Conservation (phyloP, 2,888 invertebrate species). For the Cacoxenus indagator region DNA sequence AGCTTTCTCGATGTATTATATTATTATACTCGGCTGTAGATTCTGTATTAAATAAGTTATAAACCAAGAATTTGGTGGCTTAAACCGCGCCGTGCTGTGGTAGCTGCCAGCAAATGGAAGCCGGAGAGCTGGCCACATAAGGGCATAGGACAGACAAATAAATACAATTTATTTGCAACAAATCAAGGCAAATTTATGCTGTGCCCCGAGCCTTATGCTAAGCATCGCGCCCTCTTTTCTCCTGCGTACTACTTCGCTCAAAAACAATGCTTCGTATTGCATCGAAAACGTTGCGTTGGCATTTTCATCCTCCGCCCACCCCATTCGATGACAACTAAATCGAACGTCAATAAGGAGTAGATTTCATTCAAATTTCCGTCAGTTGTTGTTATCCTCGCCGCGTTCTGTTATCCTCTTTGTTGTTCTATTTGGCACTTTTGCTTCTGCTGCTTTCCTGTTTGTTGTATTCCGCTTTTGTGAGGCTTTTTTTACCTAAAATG, state of each 20-base stretch:
- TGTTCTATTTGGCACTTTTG: background rate
- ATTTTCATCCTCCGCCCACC: background rate
- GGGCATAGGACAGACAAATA: too few relatives aligned
- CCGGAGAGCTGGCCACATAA: too few relatives aligned
- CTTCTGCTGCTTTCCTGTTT: too few relatives aligned
- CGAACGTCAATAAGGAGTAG: slow-evolving; percentile 64
- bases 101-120: too few relatives aligned
- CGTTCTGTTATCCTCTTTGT: background rate
- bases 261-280: background rate
- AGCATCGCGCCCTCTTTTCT: background rate
- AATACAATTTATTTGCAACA: slow-evolving; percentile 65
- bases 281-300: slow-evolving; percentile 9
- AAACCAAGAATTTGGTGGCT: too few relatives aligned
- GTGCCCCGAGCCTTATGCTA: slow-evolving; percentile 34
- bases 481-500: background rate
- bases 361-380: slow-evolving; percentile 49
- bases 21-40: too few relatives aligned
- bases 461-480: background rate
- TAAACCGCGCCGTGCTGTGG: slow-evolving; percentile 11
- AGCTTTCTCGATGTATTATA: too few relatives aligned
- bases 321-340: slow-evolving; percentile 35
- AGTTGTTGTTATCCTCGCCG: background rate
- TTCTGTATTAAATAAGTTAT: slow-evolving; percentile 61
- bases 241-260: background rate
- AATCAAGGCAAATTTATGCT: slow-evolving; percentile 65